These are phyloP conservation scores for Patella pellucida DNA, from an alignment of 2,888 invertebrate genomes.

Conservation along the genomic window DNA sequence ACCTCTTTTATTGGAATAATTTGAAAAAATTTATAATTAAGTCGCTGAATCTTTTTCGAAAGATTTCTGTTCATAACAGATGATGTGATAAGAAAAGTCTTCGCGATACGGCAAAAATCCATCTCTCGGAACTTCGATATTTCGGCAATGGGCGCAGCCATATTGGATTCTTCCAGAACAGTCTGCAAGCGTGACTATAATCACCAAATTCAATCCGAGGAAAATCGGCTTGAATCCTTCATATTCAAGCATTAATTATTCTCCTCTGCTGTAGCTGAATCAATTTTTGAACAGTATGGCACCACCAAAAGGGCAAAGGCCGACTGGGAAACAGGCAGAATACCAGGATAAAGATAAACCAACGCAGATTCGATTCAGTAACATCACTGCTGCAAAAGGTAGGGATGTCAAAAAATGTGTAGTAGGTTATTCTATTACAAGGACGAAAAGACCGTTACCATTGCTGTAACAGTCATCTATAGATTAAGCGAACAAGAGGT, in stretches of 20 bases:
- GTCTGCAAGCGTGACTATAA: slow-evolving; percentile 26
- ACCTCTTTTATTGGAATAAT: background rate
- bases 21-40: too few relatives aligned
- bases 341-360: slow-evolving; percentile 82
- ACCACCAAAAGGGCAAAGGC: slow-evolving; percentile 18
- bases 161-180: slow-evolving; percentile 33
- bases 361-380: slow-evolving; percentile 91
- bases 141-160: slow-evolving; percentile 26
- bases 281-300: background rate
- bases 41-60: too few relatives aligned
- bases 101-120: background rate
- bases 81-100: too few relatives aligned
- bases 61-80: too few relatives aligned
- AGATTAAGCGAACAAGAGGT: too few relatives aligned
- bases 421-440: background rate
- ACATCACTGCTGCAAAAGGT: slow-evolving; percentile 99
- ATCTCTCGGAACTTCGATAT: background rate
- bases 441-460: too few relatives aligned
- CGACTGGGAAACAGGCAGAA: slow-evolving; percentile 42
- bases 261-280: background rate
- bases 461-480: too few relatives aligned
- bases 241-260: background rate
- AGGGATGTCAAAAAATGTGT: slow-evolving; percentile 44
- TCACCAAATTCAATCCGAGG: slow-evolving; percentile 18
- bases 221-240: background rate